These are phyloP conservation scores for Neodiprion pinetum DNA, from an alignment of 1,140 invertebrate species.

Conservation along the genomic window DNA sequence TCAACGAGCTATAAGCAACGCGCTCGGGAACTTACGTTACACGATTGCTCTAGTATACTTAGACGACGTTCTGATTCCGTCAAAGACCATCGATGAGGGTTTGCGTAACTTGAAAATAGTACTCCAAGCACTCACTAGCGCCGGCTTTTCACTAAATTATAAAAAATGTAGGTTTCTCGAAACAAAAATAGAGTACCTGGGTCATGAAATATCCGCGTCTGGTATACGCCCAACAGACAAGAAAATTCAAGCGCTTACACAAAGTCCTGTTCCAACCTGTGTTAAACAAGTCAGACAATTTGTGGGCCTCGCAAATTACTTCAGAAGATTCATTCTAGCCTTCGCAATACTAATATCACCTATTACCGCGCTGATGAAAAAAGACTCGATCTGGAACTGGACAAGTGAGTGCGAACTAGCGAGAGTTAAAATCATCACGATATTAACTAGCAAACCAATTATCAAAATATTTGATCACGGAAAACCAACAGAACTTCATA, in stretches of 20 bases:
- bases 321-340: constrained; percentile 36
- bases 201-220: constrained; percentile 34
- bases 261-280: constrained; percentile 31
- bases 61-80: constrained; percentile 31
- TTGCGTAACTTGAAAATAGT: constrained; percentile 30
- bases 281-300: constrained; percentile 34
- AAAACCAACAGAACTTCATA: constrained; percentile 25
- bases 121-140: constrained; percentile 21
- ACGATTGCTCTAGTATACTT: constrained; percentile 22
- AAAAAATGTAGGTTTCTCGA: constrained; percentile 32
- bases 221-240: constrained; percentile 33
- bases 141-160: constrained; percentile 29
- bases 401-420: constrained; percentile 12
- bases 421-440: constrained; percentile 26
- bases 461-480: constrained; percentile 26
- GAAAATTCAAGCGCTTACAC: constrained; percentile 36
- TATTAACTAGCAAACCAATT: constrained; percentile 31
- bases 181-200: constrained; percentile 38
- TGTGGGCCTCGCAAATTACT: constrained; percentile 34
- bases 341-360: constrained; percentile 29
- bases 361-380: constrained; percentile 27
- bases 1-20: constrained; percentile 29
- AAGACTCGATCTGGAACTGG: constrained; percentile 23
- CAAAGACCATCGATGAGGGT: constrained; percentile 23
- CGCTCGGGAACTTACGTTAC: constrained; percentile 24